phyloP scores from a whole-genome alignment of 2,888 invertebrate species.

The Polietes domitor region DNA sequence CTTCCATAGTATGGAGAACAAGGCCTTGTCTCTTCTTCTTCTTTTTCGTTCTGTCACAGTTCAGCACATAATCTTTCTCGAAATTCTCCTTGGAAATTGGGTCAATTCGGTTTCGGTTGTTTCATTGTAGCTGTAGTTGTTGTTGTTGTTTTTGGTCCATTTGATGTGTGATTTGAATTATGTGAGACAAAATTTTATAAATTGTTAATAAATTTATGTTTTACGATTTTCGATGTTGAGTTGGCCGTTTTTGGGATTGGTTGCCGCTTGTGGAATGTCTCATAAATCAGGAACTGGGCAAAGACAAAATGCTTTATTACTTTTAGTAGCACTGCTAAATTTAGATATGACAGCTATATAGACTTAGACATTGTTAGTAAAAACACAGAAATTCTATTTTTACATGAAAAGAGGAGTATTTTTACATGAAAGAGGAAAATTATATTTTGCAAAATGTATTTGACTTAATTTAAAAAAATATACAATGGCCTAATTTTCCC shows the following conservation, averaged over 20 bases:
- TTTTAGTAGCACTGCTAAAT: background rate
- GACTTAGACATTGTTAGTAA: too few species aligned
- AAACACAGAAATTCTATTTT: too few species aligned
- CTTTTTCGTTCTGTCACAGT: conserved; percentile 16
- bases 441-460: too few species aligned
- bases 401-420: too few species aligned
- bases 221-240: background rate
- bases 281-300: conserved; percentile 6
- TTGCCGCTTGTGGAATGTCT: background rate
- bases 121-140: background rate
- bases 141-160: conserved; percentile 27
- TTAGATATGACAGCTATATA: too few species aligned
- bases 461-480: too few species aligned
- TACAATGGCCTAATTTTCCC: too few species aligned
- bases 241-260: background rate
- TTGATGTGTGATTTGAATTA: conserved; percentile 51
- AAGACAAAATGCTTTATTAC: conserved; percentile 12
- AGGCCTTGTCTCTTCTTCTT: conserved; percentile 31
- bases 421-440: too few species aligned
- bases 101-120: conserved; percentile 34
- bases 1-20: conserved; percentile 21
- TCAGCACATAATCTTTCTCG: background rate
- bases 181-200: conserved; percentile 57
- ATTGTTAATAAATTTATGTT: conserved; percentile 54
- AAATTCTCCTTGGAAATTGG: conserved; percentile 47